Conservation (phyloP, 2,888 invertebrate species). For the Biston stratarius region DNA sequence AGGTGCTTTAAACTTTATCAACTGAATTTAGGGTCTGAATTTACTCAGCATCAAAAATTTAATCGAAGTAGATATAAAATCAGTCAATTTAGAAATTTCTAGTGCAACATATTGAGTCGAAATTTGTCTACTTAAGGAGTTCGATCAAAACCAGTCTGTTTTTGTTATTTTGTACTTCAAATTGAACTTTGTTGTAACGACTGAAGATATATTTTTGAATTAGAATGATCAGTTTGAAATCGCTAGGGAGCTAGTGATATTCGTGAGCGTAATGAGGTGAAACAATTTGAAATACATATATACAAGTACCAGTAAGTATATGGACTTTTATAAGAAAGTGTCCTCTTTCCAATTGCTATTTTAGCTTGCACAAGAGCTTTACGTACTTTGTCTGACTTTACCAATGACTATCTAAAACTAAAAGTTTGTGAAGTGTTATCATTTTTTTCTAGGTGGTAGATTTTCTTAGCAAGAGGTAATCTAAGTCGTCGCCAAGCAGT, state of each 20-base stretch:
- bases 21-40: constrained; percentile 43
- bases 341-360: constrained; percentile 15
- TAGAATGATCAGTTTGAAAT: constrained; percentile 39
- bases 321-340: constrained; percentile 35
- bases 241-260: constrained; percentile 59
- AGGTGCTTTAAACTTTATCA: constrained; percentile 38
- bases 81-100: constrained; percentile 75
- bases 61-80: constrained; percentile 63
- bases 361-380: not conserved
- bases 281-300: constrained; percentile 75
- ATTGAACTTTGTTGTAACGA: constrained; percentile 38
- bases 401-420: too few relatives aligned
- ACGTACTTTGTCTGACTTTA: too few relatives aligned
- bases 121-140: constrained; percentile 69
- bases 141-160: constrained; percentile 51
- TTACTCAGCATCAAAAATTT: constrained; percentile 42
- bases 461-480: too few relatives aligned
- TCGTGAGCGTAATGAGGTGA: constrained; percentile 80
- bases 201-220: constrained; percentile 45
- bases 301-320: constrained; percentile 29
- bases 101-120: constrained; percentile 72
- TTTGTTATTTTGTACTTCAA: constrained; percentile 34
- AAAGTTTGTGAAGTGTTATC: too few relatives aligned
- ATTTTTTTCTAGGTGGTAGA: too few relatives aligned
- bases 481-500: too few relatives aligned